A percentile compares a stretch with the other conserved stretches of the same genome.
Conservation (phyloP, 2,888 invertebrate genomes). For the Diplolepis rosae region DNA sequence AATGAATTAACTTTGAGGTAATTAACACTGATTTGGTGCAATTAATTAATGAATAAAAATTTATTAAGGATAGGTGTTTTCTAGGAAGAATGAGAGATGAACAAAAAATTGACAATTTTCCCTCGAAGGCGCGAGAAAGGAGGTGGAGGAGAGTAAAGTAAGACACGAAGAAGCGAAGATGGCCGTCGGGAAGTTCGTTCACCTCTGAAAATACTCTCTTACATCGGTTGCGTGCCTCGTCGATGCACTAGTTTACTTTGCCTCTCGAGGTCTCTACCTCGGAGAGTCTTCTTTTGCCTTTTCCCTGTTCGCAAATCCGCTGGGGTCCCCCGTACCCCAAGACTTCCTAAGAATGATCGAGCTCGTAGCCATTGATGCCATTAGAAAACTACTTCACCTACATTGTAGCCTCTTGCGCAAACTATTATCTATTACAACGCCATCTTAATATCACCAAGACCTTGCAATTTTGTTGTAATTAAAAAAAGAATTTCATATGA, state of each 20-base stretch:
- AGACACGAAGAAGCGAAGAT: constrained; percentile 48
- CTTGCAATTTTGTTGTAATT: no score
- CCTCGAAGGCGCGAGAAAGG: constrained; percentile 43
- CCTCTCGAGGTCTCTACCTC: constrained; percentile 45
- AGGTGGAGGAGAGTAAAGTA: constrained; percentile 48
- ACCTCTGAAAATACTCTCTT: constrained; percentile 71
- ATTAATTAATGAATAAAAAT: neutral
- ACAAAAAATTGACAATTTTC: constrained; percentile 50
- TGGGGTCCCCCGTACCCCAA: constrained; percentile 34
- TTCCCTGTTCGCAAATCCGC: constrained; percentile 39
- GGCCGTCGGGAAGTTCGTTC: constrained; percentile 63
- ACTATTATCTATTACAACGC: constrained; percentile 39
- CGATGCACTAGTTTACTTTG: constrained; percentile 53
- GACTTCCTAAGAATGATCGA: constrained; percentile 47
- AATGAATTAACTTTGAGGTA: neutral
- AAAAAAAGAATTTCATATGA: no score
- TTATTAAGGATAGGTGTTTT: neutral
- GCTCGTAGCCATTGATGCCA: constrained; percentile 53
- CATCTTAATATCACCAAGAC: constrained; percentile 13
- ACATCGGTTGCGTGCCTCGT: constrained; percentile 64
- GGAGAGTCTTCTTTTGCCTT: constrained; percentile 38
- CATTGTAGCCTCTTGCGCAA: constrained; percentile 51
- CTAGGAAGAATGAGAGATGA: neutral
- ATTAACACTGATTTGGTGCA: neutral
- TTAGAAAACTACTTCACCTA: constrained; percentile 65